Conservation (phyloP, 1,140 invertebrate genomes). For the Drosophila sproati region DNA sequence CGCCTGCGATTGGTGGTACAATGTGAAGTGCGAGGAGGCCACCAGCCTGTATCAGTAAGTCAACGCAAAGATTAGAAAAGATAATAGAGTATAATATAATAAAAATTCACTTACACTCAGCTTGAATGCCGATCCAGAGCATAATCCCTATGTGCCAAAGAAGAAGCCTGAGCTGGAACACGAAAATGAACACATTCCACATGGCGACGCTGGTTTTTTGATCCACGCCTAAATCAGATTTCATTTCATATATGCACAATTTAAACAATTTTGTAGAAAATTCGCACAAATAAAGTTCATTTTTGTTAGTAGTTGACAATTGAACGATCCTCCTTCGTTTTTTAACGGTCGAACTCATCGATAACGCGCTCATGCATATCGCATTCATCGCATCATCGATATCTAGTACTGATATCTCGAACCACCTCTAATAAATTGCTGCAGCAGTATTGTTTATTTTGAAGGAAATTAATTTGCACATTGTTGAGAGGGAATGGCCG, state of each 20-base stretch:
- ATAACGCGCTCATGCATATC: background rate
- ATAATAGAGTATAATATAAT: background rate
- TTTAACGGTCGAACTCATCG: background rate
- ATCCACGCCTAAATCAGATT: constrained; percentile 63
- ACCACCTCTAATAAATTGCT: background rate
- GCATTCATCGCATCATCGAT: background rate
- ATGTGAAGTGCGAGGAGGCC: constrained; percentile 92
- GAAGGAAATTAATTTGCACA: background rate
- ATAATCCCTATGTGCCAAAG: constrained; percentile 92
- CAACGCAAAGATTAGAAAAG: background rate
- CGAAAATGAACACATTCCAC: constrained; percentile 25
- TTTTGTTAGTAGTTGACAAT: background rate
- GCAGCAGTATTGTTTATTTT: constrained; percentile 8
- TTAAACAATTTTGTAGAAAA: constrained; percentile 69
- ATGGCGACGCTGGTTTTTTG: constrained; percentile 83
- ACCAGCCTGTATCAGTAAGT: constrained; percentile 82
- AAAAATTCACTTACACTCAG: constrained; percentile 85
- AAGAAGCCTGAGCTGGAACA: constrained; percentile 85
- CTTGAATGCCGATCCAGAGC: constrained; percentile 90
- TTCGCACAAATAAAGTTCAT: constrained; percentile 1
- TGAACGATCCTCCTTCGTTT: background rate
- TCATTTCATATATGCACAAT: constrained; percentile 20
- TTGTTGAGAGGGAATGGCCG: constrained; percentile 15
- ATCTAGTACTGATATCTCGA: background rate
- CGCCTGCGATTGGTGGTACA: constrained; percentile 97